Percentiles rank a stretch among this genome's conserved stretches.
These are phyloP conservation scores for Zhuqinia jingwanae DNA, from an alignment of 2,888 invertebrate genomes.

Conservation along the genomic window DNA sequence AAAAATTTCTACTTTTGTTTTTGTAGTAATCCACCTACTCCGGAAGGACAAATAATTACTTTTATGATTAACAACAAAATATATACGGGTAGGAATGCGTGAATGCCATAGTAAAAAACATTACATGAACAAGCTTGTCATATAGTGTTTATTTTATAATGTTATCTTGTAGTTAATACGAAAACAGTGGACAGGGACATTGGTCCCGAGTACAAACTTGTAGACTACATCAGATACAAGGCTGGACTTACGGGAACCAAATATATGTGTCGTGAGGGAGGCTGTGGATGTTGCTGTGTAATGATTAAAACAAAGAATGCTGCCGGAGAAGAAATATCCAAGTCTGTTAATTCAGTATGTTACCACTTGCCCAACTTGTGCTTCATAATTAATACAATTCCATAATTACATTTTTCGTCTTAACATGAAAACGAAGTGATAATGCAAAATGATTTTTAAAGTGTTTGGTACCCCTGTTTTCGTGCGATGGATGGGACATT, in stretches of 20 bases:
- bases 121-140: neutral
- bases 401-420: neutral
- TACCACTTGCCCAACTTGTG: neutral
- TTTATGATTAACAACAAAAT: conserved; percentile 71
- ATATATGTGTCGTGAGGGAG: conserved; percentile 83
- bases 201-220: conserved; percentile 71
- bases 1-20: no score
- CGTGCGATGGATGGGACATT: conserved; percentile 86
- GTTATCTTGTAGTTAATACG: conserved; percentile 38
- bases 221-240: conserved; percentile 76
- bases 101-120: neutral
- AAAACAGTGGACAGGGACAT: conserved; percentile 34
- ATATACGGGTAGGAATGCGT: conserved; percentile 55
- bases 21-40: no score
- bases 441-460: conserved; percentile 79
- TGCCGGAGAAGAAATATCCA: conserved; percentile 82
- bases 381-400: neutral
- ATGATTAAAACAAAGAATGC: conserved; percentile 66
- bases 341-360: conserved; percentile 86
- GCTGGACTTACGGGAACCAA: conserved; percentile 75
- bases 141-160: neutral
- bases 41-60: conserved; percentile 23
- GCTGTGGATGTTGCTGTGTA: conserved; percentile 85
- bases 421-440: no score
- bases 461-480: conserved; percentile 85